phyloP scores from a whole-genome alignment of 2,797 vertebrate genomes.

The Euphonia xanthogaster region DNA sequence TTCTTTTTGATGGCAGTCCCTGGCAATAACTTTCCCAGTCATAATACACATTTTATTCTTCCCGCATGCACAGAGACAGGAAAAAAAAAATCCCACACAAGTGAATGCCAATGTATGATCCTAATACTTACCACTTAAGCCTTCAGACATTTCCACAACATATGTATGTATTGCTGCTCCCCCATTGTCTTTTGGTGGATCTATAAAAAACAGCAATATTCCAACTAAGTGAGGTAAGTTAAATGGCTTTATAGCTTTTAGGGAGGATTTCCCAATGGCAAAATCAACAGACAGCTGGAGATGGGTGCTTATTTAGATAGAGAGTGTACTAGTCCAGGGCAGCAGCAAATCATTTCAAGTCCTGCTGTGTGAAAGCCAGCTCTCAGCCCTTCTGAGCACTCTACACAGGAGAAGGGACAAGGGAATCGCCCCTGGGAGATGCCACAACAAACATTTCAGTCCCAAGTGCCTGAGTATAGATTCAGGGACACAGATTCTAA shows the following conservation, averaged over 20 bases:
- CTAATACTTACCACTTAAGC: slow-evolving; percentile 81
- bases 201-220: slow-evolving; percentile 66
- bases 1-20: background rate
- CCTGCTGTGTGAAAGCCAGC: background rate
- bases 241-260: background rate
- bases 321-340: background rate
- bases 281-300: background rate
- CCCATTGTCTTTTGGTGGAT: slow-evolving; percentile 91
- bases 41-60: background rate
- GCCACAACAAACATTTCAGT: background rate
- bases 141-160: slow-evolving; percentile 89
- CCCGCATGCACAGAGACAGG: background rate
- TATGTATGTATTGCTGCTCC: slow-evolving; percentile 90
- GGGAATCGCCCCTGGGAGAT: background rate
- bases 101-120: background rate
- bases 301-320: background rate
- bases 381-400: background rate
- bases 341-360: background rate
- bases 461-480: background rate
- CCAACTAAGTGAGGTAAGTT: background rate
- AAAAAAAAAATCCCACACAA: background rate
- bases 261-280: background rate
- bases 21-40: background rate
- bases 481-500: background rate
- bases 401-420: background rate